A percentile compares a stretch with the other conserved stretches of the same genome.
phyloP scores from a whole-genome alignment of 1,140 invertebrate genomes.

The Ceratosolen fusciceps region DNA sequence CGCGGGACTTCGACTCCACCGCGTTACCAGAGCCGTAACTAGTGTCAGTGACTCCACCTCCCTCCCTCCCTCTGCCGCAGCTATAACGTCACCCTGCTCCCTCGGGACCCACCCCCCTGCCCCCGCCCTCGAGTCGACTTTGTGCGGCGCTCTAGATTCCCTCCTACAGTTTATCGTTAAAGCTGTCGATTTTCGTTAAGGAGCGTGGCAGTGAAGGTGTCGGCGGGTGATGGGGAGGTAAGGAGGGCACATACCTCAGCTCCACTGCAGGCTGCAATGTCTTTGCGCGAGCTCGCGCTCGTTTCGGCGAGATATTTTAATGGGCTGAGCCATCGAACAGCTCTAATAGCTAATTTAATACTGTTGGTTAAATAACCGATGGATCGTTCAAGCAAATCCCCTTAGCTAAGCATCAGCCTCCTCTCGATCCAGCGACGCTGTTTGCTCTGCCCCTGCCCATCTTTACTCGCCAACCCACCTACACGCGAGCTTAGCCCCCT shows the following conservation, averaged over 20 bases:
- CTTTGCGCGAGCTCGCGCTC: background rate
- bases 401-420: background rate
- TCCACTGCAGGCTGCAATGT: background rate
- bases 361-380: background rate
- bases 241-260: background rate
- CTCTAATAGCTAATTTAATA: conserved; percentile 13
- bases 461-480: no score
- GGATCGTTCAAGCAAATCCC: background rate
- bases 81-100: no score
- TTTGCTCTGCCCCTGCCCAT: background rate
- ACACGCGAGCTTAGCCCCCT: no score
- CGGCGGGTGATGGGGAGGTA: no score
- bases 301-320: background rate
- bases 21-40: background rate
- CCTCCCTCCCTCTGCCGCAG: no score
- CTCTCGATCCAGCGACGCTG: background rate
- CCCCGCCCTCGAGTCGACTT: background rate
- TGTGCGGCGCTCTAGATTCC: background rate
- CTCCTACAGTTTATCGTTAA: conserved; percentile 36
- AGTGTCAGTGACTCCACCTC: no score
- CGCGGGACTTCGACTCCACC: background rate
- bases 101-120: no score
- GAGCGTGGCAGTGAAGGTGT: no score
- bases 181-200: conserved; percentile 34
- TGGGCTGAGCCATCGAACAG: background rate